Base-by-base conservation (phyloP, 2,888 invertebrate species). In the Margaritifera margaritifera region DNA sequence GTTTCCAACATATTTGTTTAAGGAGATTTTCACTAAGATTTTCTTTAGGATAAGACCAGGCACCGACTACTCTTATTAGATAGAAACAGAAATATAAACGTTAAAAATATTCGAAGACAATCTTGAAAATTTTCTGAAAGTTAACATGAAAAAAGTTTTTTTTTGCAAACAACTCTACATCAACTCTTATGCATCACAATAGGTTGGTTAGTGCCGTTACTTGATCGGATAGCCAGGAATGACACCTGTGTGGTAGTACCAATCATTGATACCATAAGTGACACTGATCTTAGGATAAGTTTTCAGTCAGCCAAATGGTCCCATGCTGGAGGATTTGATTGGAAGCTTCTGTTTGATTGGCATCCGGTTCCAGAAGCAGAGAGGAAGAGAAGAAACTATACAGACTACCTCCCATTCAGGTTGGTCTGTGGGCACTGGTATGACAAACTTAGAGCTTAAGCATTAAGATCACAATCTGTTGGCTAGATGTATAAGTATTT, bases 221-320 rank as follows among this genome's bases (percentile, higher is more conserved):
- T 98, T 80, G 96, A 96, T 89, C 92, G 96, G 78, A 96, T 97
- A 81, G 95, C 95, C 3, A 66, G 80, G 15, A 82, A 90, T 71
- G 76, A 84, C 5, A 70, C 68, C 19, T 69, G 95, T 2, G 97
- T 98, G 50, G 97, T 97, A 5, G 97, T 97, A 88, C 98, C 98
- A 4, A 97, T 97, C 69, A 98, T 98, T 85, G 98, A 98, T 90
- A 96, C 97, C 61, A 96, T 98, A 84, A 96, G 96, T 88, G 97
- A 98, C 89, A 94, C 94, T 76, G 96, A 96, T 4, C 92, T 98
- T 82, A 96, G 96, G 91, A 96, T 87, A 71, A 58, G 66, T 56
- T 27, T 56, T n/a, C 68, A 68, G 20, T 2, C 42, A 6, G 58
- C 62, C 20, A 59, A 66, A 24, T 95, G 54, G 50, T 64, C 53